Evolutionary conservation across 2,888 invertebrate genomes (phyloP).

Genomic region (Cephus nigrinus): DNA sequence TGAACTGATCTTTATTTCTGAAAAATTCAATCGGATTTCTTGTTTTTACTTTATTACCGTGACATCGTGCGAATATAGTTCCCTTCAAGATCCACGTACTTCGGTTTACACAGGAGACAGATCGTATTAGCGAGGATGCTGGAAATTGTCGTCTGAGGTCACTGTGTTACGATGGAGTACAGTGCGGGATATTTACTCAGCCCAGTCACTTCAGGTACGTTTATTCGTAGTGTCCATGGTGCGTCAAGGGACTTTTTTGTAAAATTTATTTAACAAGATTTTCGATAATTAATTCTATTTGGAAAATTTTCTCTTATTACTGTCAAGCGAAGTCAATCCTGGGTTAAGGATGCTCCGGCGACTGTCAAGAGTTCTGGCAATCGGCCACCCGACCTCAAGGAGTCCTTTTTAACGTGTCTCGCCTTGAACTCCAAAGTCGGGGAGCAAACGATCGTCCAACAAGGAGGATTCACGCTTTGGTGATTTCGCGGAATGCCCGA

Average conservation of each 20-base stretch:
- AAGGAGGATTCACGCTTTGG: slow-evolving; percentile 36
- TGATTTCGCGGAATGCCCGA: slow-evolving; percentile 35
- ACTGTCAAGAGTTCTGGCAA: neutral
- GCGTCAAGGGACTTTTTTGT: too few relatives aligned
- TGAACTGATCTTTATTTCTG: neutral
- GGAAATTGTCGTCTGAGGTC: neutral
- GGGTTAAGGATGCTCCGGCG: neutral
- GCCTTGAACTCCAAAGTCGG: slow-evolving; percentile 14
- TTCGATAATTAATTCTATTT: neutral
- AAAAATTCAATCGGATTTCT: neutral
- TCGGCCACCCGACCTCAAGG: neutral
- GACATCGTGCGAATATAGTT: neutral
- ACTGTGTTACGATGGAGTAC: neutral
- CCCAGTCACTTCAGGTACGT: neutral
- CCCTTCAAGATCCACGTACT: neutral
- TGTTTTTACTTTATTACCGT: neutral
- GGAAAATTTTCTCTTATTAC: too few relatives aligned
- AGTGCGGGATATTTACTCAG: neutral
- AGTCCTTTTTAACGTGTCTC: neutral
- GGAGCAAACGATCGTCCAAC: slow-evolving; percentile 23
- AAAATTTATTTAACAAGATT: neutral
- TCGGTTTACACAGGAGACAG: neutral
- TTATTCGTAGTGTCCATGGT: too few relatives aligned
- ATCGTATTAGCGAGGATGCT: neutral
- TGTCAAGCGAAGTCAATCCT: neutral